A percentile compares a stretch with the other conserved stretches of the same genome.
Conservation (phyloP, 1,140 invertebrate genomes). For the Apis mellifera region DNA sequence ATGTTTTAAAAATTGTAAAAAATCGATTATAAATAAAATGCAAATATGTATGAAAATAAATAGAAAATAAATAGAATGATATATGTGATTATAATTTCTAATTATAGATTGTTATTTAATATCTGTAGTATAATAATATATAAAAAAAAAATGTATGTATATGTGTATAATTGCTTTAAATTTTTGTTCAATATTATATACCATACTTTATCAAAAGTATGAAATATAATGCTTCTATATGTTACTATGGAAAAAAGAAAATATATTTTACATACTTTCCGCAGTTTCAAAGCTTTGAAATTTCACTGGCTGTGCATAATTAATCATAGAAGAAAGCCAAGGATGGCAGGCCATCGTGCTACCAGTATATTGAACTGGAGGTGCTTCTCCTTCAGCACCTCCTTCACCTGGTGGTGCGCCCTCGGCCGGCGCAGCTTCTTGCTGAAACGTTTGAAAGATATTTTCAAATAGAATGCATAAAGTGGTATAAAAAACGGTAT, state of each 20-base stretch:
- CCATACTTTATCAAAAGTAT: not conserved
- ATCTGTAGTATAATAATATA: not conserved
- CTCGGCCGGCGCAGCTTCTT: slow-evolving; percentile 75
- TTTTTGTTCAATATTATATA: too few relatives aligned
- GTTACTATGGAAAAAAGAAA: not conserved
- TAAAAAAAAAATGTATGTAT: not conserved
- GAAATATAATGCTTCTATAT: not conserved
- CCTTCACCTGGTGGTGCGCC: slow-evolving; percentile 73
- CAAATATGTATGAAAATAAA: too few relatives aligned
- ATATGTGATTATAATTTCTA: too few relatives aligned
- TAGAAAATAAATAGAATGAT: too few relatives aligned
- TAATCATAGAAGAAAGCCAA: slow-evolving; percentile 99
- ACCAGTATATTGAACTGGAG: slow-evolving; percentile 92
- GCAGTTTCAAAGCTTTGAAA: slow-evolving; percentile 98
- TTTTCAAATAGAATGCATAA: not conserved
- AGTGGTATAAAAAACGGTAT: too few relatives aligned
- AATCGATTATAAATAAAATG: too few relatives aligned
- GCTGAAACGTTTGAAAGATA: slow-evolving; percentile 60
- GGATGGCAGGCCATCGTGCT: slow-evolving; percentile 99
- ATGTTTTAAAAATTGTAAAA: too few relatives aligned
- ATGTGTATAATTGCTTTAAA: not conserved
- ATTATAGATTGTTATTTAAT: too few relatives aligned
- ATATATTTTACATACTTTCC: slow-evolving; percentile 87
- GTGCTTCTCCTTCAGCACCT: slow-evolving; percentile 84
- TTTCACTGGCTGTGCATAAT: slow-evolving; percentile 99